These are phyloP conservation scores for Spea bombifrons DNA, from an alignment of 2,113 vertebrate species.

Conservation along the genomic window DNA sequence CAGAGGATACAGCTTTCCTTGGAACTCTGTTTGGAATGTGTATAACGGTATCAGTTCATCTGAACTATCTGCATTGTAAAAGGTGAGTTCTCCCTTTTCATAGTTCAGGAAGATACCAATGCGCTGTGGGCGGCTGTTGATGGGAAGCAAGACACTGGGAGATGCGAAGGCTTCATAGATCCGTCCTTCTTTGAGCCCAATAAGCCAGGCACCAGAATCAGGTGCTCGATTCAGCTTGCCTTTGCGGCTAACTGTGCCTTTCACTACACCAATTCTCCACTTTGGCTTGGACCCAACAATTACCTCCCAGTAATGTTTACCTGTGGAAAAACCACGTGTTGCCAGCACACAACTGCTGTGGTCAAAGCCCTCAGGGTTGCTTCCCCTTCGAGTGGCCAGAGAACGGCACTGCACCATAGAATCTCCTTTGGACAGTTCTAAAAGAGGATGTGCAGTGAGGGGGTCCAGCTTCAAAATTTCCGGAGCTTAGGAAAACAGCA, in stretches of 20 bases:
- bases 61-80: constrained; percentile 69
- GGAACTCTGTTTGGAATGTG: constrained; percentile 76
- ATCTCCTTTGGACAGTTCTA: constrained; percentile 71
- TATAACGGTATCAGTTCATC: constrained; percentile 72
- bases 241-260: constrained; percentile 71
- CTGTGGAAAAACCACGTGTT: constrained; percentile 74
- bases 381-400: constrained; percentile 61
- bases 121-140: constrained; percentile 59
- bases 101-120: constrained; percentile 78
- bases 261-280: constrained; percentile 77
- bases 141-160: constrained; percentile 62
- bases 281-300: constrained; percentile 73
- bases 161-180: constrained; percentile 73
- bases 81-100: constrained; percentile 69
- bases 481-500: constrained; percentile 57
- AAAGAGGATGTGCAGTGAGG: constrained; percentile 71
- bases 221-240: constrained; percentile 76
- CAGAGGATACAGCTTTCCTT: constrained; percentile 80
- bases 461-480: constrained; percentile 75
- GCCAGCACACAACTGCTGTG: constrained; percentile 76
- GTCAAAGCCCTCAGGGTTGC: constrained; percentile 74
- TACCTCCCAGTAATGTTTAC: constrained; percentile 84
- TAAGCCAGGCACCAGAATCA: constrained; percentile 73
- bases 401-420: constrained; percentile 68
- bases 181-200: constrained; percentile 74